Evolutionary conservation across 2,888 invertebrate genomes (phyloP).

Genomic region (Polymixis flavicincta): DNA sequence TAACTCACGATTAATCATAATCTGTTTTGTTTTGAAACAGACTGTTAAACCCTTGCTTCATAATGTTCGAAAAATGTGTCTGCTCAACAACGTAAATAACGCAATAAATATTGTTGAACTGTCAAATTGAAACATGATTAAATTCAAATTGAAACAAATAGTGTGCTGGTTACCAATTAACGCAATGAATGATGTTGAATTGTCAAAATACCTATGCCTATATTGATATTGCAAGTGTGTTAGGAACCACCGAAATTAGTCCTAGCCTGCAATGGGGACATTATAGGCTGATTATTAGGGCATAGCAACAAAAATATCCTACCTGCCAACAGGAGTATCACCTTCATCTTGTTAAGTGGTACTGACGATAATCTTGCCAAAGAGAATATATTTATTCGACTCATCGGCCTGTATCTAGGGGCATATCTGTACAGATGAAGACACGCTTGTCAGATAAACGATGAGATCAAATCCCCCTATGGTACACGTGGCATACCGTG

Average conservation of each 20-base stretch:
- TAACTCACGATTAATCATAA: too few relatives aligned
- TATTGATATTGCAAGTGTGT: background rate
- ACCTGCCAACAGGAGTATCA: slow-evolving; percentile 82
- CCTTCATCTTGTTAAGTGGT: slow-evolving; percentile 75
- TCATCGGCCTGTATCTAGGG: slow-evolving; percentile 14
- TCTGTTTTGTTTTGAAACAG: too few relatives aligned
- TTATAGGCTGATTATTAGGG: background rate
- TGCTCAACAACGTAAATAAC: background rate
- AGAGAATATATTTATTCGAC: slow-evolving; percentile 70
- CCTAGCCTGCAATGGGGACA: background rate
- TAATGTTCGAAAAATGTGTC: background rate
- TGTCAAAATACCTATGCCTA: background rate
- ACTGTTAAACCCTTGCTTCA: too few relatives aligned
- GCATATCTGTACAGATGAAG: slow-evolving; percentile 21
- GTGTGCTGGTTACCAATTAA: too few relatives aligned
- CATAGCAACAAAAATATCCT: slow-evolving; percentile 43
- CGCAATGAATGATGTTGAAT: background rate
- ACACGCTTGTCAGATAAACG: slow-evolving; percentile 52
- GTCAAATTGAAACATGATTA: too few relatives aligned
- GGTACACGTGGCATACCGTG: background rate
- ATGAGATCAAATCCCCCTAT: slow-evolving; percentile 46
- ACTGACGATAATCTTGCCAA: slow-evolving; percentile 48
- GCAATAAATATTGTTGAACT: background rate
- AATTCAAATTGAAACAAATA: too few relatives aligned
- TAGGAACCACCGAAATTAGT: background rate